Evolutionary conservation across 2,888 invertebrate species (phyloP).

Genomic region (Tribolium freemani): DNA sequence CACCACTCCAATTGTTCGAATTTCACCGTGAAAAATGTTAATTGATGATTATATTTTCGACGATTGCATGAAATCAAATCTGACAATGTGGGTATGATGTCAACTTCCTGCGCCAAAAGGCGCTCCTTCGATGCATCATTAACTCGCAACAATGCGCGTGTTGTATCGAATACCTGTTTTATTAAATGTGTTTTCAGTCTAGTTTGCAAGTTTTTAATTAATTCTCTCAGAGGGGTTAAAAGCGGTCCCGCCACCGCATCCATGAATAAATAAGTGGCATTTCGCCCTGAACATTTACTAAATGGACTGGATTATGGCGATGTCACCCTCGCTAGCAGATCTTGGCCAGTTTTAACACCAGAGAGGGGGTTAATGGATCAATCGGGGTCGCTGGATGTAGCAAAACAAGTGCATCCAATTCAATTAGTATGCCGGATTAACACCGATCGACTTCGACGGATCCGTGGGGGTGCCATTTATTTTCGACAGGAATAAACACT

Average conservation of each 20-base stretch:
- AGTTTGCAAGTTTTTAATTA: conserved; percentile 24
- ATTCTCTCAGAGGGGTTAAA: conserved; percentile 52
- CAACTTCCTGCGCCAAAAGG: conserved; percentile 33
- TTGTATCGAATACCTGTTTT: conserved; percentile 11
- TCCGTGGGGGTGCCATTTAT: conserved; percentile 14
- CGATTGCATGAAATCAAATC: conserved; percentile 20
- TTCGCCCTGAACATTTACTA: conserved; percentile 61
- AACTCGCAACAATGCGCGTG: conserved; percentile 14
- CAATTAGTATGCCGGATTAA: conserved; percentile 60
- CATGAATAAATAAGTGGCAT: conserved; percentile 67
- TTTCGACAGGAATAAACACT: background rate
- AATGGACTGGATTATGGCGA: conserved; percentile 67
- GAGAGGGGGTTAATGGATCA: conserved; percentile 46
- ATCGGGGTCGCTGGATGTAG: conserved; percentile 40
- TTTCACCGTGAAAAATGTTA: background rate
- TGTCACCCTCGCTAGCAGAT: conserved; percentile 56
- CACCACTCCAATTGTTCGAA: background rate
- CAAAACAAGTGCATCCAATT: conserved; percentile 60
- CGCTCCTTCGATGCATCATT: conserved; percentile 35
- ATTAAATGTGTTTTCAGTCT: background rate
- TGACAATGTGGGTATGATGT: conserved; percentile 25
- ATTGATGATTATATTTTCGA: conserved; percentile 8
- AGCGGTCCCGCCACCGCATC: conserved; percentile 64
- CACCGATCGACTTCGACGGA: conserved; percentile 47
- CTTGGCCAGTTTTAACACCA: conserved; percentile 40